Conservation (phyloP, 92 coral and sea anemone genomes). For the Pocillopora meandrina region DNA sequence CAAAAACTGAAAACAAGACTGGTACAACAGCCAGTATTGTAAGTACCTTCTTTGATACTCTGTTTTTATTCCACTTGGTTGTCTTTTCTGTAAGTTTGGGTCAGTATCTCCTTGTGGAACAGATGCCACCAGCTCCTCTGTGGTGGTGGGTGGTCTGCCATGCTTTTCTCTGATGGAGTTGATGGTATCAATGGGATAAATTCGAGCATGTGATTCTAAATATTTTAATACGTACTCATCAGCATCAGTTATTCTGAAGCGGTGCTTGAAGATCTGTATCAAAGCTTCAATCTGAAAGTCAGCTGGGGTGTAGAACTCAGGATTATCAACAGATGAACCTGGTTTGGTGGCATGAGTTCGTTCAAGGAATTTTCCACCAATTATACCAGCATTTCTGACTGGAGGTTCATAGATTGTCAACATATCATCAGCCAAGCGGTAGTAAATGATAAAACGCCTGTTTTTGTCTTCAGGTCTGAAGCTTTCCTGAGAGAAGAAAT, state of each 20-base stretch:
- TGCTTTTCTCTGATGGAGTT: constrained; percentile 93
- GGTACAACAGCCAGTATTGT: too few species aligned
- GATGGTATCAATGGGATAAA: constrained; percentile 88
- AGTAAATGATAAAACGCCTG: constrained; percentile 95
- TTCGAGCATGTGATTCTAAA: constrained; percentile 92
- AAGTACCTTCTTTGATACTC: constrained; percentile 96
- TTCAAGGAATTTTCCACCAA: constrained; percentile 97
- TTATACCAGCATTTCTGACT: constrained; percentile 96
- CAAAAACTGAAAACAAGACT: too few species aligned
- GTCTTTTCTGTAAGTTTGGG: constrained; percentile 57
- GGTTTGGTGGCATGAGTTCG: constrained; percentile 97
- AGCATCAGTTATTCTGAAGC: constrained; percentile 90
- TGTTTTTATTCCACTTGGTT: constrained; percentile 79
- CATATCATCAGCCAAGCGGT: constrained; percentile 97
- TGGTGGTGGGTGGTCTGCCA: constrained; percentile 73
- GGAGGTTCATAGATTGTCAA: constrained; percentile 98
- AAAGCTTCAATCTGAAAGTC: constrained; percentile 92
- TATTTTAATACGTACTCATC: constrained; percentile 94
- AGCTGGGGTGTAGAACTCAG: constrained; percentile 96
- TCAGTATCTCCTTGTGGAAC: constrained; percentile 87
- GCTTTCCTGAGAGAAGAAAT: constrained; percentile 68
- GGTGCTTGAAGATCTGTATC: constrained; percentile 91
- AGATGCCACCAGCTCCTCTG: constrained; percentile 70
- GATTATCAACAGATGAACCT: constrained; percentile 95
- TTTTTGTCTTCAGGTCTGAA: constrained; percentile 95